These are phyloP conservation scores for Nycticebus coucang DNA, from an alignment of 2,113 vertebrate species.

Conservation along the genomic window DNA sequence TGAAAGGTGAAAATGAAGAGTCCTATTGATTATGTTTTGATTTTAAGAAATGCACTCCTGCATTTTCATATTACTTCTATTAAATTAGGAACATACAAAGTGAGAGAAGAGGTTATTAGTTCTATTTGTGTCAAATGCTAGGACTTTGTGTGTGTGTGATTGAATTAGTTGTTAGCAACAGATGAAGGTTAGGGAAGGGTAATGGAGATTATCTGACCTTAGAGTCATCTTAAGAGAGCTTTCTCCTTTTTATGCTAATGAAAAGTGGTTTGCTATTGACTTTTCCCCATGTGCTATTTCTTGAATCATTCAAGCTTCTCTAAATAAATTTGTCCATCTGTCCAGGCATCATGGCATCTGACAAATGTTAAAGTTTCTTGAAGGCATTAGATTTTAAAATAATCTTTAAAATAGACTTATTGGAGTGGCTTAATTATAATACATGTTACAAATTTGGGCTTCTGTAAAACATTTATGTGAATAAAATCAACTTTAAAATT, in stretches of 20 bases:
- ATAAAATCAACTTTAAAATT: constrained; percentile 6
- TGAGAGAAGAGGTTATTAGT: constrained; percentile 44
- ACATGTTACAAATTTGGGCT: background rate
- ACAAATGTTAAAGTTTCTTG: background rate
- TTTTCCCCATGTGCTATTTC: constrained; percentile 41
- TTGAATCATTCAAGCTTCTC: constrained; percentile 26
- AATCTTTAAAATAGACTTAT: background rate
- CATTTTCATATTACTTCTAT: constrained; percentile 51
- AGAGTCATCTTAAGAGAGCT: constrained; percentile 14
- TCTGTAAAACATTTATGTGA: background rate
- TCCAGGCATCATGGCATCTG: background rate
- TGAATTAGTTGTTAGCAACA: constrained; percentile 69
- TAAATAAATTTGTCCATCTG: constrained; percentile 23
- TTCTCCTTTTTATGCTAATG: background rate
- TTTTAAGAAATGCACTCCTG: constrained; percentile 45
- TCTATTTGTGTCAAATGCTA: constrained; percentile 58
- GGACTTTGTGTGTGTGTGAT: constrained; percentile 60
- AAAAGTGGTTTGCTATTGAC: constrained; percentile 60
- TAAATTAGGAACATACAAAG: constrained; percentile 41
- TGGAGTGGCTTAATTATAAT: background rate
- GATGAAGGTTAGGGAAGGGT: constrained; percentile 77
- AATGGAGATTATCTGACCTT: constrained; percentile 64
- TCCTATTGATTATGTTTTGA: background rate
- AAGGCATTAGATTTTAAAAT: background rate
- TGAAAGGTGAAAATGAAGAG: constrained; percentile 25